phyloP scores from a whole-genome alignment of 1,140 invertebrate species.

The Platyura marginata region DNA sequence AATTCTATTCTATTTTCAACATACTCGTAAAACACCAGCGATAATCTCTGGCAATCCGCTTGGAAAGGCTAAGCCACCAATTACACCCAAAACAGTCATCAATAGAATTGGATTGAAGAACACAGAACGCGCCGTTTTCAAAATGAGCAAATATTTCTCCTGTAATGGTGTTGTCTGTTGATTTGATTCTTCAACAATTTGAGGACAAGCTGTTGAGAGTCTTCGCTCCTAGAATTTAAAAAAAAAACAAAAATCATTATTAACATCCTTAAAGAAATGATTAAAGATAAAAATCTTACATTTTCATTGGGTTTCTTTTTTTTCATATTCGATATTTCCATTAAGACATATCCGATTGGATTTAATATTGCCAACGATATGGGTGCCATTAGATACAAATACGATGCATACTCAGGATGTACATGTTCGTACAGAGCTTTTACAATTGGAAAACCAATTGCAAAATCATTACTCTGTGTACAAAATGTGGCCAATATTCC shows the following conservation, averaged over 20 bases:
- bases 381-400: constrained; percentile 86
- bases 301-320: constrained; percentile 12
- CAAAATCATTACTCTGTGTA: constrained; percentile 97
- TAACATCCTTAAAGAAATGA: no score
- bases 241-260: no score
- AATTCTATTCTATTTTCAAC: constrained; percentile 10
- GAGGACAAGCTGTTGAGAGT: neutral
- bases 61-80: constrained; percentile 67
- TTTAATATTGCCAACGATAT: constrained; percentile 86
- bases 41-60: constrained; percentile 58
- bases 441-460: constrained; percentile 87
- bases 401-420: constrained; percentile 78
- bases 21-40: constrained; percentile 52
- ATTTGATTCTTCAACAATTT: neutral
- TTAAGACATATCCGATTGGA: constrained; percentile 74
- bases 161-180: constrained; percentile 6
- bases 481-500: constrained; percentile 89
- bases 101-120: constrained; percentile 77
- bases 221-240: neutral
- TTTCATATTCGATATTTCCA: constrained; percentile 67
- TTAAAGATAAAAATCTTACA: no score
- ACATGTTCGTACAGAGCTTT: constrained; percentile 51
- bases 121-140: constrained; percentile 43
- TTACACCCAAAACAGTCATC: constrained; percentile 82
- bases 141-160: constrained; percentile 22